phyloP scores from a whole-genome alignment of 2,888 invertebrate genomes.

The Drosophila mayaguana region DNA sequence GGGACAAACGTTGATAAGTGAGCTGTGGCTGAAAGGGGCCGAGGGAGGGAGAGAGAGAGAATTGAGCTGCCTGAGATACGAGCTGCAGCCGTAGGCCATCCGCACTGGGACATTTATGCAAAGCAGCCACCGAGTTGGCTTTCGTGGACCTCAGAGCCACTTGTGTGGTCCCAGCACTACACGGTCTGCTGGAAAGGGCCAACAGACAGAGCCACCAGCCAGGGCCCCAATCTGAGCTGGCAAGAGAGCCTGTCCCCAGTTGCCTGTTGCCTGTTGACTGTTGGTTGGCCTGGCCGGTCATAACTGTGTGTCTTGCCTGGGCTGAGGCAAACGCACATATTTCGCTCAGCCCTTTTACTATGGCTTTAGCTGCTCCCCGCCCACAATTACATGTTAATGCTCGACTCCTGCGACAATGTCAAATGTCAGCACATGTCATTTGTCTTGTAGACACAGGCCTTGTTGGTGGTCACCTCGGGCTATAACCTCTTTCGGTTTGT shows the following conservation, averaged over 20 bases:
- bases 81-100: conserved; percentile 40
- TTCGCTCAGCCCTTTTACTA: conserved; percentile 63
- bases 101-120: conserved; percentile 71
- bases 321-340: conserved; percentile 10
- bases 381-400: conserved; percentile 70
- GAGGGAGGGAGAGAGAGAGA: background rate
- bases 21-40: conserved; percentile 2
- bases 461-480: conserved; percentile 2
- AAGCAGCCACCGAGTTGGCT: conserved; percentile 63
- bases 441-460: conserved; percentile 49
- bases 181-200: conserved; percentile 59
- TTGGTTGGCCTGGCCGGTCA: conserved; percentile 16
- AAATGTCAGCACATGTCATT: conserved; percentile 78
- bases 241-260: background rate
- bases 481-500: conserved; percentile 39
- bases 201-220: conserved; percentile 4
- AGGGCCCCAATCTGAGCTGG: background rate
- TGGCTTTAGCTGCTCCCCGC: conserved; percentile 1
- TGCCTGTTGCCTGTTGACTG: background rate
- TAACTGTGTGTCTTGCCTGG: conserved; percentile 54
- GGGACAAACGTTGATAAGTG: conserved; percentile 41
- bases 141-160: conserved; percentile 41
- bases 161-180: conserved; percentile 63
- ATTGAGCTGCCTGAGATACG: conserved; percentile 35
- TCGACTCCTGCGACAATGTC: conserved; percentile 58